Percentiles rank a stretch among this genome's conserved stretches.
These are phyloP conservation scores for Disparrhopalites patrizii DNA, from an alignment of 2,888 invertebrate species.

Conservation along the genomic window DNA sequence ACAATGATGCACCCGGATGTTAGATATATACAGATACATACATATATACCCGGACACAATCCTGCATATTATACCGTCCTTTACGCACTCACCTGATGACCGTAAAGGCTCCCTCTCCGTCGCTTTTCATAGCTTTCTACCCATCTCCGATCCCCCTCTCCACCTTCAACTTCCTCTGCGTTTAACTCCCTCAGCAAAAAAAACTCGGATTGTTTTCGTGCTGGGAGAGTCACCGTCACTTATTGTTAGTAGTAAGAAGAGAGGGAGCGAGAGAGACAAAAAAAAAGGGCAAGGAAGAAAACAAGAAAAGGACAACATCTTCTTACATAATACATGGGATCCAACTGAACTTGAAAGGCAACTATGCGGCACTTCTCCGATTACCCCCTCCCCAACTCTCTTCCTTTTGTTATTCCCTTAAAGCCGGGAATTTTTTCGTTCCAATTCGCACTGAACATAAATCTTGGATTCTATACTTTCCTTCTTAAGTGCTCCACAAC, in stretches of 20 bases:
- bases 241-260: background rate
- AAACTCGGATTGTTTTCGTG: background rate
- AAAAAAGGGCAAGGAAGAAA: too few relatives aligned
- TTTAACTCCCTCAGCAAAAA: background rate
- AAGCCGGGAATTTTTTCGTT: conserved; percentile 18
- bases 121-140: too few relatives aligned
- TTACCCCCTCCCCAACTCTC: background rate
- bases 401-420: background rate
- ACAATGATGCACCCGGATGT: too few relatives aligned
- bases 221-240: background rate
- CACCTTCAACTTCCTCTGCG: background rate
- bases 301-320: conserved; percentile 14
- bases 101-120: background rate
- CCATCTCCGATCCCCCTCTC: too few relatives aligned
- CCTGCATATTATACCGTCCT: too few relatives aligned
- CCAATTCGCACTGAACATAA: conserved; percentile 24
- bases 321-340: conserved; percentile 21
- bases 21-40: too few relatives aligned
- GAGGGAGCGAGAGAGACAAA: conserved; percentile 1
- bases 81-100: background rate
- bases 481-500: conserved; percentile 2
- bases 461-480: conserved; percentile 18
- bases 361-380: background rate
- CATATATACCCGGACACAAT: background rate
- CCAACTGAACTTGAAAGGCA: conserved; percentile 8